Evolutionary conservation across 2,113 vertebrate species (phyloP).

Genomic region (Perca fluviatilis): DNA sequence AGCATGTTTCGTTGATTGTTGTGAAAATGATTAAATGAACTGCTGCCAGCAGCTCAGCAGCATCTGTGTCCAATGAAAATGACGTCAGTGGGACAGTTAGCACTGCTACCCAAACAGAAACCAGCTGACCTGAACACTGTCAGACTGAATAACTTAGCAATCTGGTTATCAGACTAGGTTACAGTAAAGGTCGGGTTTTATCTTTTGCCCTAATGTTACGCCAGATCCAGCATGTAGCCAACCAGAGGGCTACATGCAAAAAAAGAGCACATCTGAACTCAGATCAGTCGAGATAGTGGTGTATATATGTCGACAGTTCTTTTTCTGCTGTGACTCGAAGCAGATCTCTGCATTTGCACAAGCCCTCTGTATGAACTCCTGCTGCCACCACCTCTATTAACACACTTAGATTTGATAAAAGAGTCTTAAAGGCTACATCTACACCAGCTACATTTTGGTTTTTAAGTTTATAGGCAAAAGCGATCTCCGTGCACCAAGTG

Average conservation of each 20-base stretch:
- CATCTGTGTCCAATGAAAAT: background rate
- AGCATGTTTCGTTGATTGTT: no score
- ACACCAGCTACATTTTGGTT: no score
- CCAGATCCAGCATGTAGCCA: no score
- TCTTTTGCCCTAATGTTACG: background rate
- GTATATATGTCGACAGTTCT: background rate
- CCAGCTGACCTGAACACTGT: background rate
- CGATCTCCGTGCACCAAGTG: no score
- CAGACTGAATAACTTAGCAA: background rate
- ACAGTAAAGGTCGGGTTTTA: background rate
- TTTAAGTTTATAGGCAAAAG: no score
- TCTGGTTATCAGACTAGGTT: background rate
- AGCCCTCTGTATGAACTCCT: slow-evolving; percentile 47
- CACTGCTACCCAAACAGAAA: background rate
- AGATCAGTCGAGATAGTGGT: background rate
- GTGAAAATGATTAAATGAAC: background rate
- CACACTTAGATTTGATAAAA: slow-evolving; percentile 32
- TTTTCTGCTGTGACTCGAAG: slow-evolving; percentile 36
- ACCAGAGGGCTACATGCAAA: background rate
- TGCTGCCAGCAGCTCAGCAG: background rate
- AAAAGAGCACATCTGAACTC: background rate
- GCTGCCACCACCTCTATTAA: slow-evolving; percentile 43
- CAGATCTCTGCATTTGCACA: slow-evolving; percentile 41
- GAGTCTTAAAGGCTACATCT: background rate
- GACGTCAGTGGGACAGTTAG: no score